Evolutionary conservation across 2,888 invertebrate species (phyloP), one percentile per base, ranked within the genome.

Genomic region (Globia sparganii): DNA sequence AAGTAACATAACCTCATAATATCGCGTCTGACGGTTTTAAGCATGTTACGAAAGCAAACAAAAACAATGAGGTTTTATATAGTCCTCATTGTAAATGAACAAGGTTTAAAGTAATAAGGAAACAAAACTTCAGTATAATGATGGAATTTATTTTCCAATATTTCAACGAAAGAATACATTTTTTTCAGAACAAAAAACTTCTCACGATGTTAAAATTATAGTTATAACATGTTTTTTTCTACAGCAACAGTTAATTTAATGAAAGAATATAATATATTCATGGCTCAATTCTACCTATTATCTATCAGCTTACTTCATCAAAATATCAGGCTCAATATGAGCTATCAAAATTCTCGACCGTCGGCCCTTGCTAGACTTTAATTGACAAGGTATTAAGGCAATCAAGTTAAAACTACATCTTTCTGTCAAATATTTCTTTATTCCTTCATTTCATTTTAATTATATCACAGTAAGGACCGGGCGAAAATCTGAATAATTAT

Each of bases 281-380:
- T 95, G 95, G 96, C 95, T 95, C 93, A 91, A 92, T 94, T 94
- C 91, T 94, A 94, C 91, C 93, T 95, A 95, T 91, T 91, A 93
- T 89, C 93, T 95, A 96, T 83, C 90, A 92, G 93, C 93, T 93
- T 94, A 94, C 77, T 91, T 93, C 93, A 90, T 92, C 94, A 93
- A 94, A 94, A 94, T 95, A 95, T 94, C 93, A 91, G 92, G 95
- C 96, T 96, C 96, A 96, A 96, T 96, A 96, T 96, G 96, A 96
- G 96, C 96, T 94, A 96, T 95, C 91, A 92, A 92, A 92, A 94
- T 95, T 95, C 93, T 95, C 96, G 92, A 92, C 95, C 94, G 74
- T 77, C 93, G 94, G 95, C 91, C 96, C 94, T 93, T 93, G 92
- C 92, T 92, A 88, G 89, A 88, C 89, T 88, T 89, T 92, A 93